Base-by-base conservation (phyloP, 2,113 vertebrate genomes). In the Halichoeres trimaculatus region DNA sequence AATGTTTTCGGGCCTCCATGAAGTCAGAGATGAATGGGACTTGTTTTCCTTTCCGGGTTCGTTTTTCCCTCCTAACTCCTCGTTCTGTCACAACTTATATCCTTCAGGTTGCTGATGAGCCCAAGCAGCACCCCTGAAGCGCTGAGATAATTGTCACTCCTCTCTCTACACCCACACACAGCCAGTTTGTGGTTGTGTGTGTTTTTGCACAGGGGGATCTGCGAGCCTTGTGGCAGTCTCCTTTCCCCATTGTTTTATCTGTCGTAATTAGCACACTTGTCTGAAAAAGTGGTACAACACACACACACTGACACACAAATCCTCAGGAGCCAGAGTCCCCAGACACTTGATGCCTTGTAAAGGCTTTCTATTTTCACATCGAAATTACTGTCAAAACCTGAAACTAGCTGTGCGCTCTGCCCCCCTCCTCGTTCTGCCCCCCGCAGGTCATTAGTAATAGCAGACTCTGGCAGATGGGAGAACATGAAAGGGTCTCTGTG, bases 131-230 rank as follows among this genome's bases (percentile, higher is more conserved):
- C 50, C 9, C 67, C 81, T 80, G 2, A 59, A 87, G 82, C 70
- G 17, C 66, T 51, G 41, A 78, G 64, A 89, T 75, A 82, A 86
- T 77, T 80, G 78, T 84, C 78, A 76, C 51, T 74, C 51, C 38
- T 54, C 58, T 61, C 40, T 68, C 54, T 45, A 13, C 62, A 17
- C 41, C 54, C 63, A 66, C 35, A 43, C 22, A 8, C 14, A 34
- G 34, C n/a, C 7, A 16, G 20, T 55, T 1, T 61, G 24, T 52
- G 60, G 56, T 12, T 35, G 40, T 30, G 30, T 47, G 59, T 36
- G 36, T 76, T 24, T 23, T n/a, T 61, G 47, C 61, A 26, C 26
- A 2, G 19, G 51, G 51, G 70, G 58, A 64, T 48, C 24, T 50
- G 24, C 55, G 50, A 57, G 76, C 82, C 85, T 73, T 45, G 45